A percentile compares a stretch with the other conserved stretches of the same genome.
Evolutionary conservation across 2,797 vertebrate species (phyloP).

Genomic region (Moxostoma hubbsi): DNA sequence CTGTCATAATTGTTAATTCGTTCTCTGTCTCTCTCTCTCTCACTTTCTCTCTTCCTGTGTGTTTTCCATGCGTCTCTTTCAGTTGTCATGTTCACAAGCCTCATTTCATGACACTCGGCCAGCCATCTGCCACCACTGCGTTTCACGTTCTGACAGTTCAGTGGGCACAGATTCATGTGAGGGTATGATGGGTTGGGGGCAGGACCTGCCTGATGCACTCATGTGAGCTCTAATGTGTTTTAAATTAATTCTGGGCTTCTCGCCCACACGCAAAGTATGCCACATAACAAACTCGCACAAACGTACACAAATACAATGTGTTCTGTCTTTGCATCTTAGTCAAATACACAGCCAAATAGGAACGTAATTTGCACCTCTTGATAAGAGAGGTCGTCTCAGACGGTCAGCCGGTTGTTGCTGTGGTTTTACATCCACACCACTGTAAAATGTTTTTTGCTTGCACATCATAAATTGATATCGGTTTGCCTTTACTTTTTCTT

Average conservation of each 20-base stretch:
- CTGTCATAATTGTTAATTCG: neutral
- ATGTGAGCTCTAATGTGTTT: conserved; percentile 42
- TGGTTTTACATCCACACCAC: neutral
- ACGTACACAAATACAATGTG: neutral
- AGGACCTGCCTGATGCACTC: conserved; percentile 32
- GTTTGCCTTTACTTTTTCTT: too few species aligned
- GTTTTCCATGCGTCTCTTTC: neutral
- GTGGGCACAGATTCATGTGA: conserved; percentile 20
- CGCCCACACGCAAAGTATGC: neutral
- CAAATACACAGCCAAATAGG: conserved; percentile 4
- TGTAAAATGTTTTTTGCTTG: too few species aligned
- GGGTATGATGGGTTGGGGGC: conserved; percentile 18
- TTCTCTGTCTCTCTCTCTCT: neutral
- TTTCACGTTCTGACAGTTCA: conserved; percentile 34
- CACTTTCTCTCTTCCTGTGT: too few species aligned
- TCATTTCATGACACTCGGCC: conserved; percentile 42
- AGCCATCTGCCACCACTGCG: conserved; percentile 60
- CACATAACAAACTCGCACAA: neutral
- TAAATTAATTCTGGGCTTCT: conserved; percentile 32
- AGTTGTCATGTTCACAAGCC: conserved; percentile 23
- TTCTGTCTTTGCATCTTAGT: neutral
- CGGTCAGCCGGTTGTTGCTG: neutral
- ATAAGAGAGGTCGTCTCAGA: neutral
- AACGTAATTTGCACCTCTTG: neutral
- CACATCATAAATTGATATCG: too few species aligned